Evolutionary conservation across 2,797 vertebrate species (phyloP), one percentile per base, ranked within the genome.

Genomic region (Enteromius trimaculatus): DNA sequence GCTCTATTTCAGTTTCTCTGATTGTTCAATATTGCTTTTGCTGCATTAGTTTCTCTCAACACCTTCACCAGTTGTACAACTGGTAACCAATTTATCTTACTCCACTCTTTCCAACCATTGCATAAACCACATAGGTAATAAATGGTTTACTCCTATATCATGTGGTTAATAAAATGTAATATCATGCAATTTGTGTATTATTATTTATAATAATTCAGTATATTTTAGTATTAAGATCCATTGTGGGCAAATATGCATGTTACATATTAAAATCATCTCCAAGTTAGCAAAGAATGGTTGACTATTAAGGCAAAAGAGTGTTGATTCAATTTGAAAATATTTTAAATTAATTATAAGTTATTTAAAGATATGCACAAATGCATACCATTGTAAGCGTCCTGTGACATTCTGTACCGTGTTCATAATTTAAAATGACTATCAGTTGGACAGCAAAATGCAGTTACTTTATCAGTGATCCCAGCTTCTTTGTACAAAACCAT

Each of bases 371-470:
- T 74, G 26, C 17, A 11, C 17, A 72, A 72, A 31, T 31, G 16
- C 9, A 19, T 49, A 51, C 17, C 71, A 74, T 37, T 16, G 31
- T 55, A 34, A 37, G 11, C 23, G 1, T 76, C 51, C n/a, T 58
- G 34, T 58, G 34, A 76, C 31, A 76, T 76, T 76, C 21, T 76
- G 7, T 58, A 76, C 34, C 2, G 31, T 55, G 21, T 39, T 76
- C 21, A 23, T 39, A 17, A 58, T 76, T 14, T 23, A 58, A 75
- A 75, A 75, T 17, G 10, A 37, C 49, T 75, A 29, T 53, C 10
- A 5, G 17, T 55, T 75, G 6, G 31, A 37, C 19, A 23, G 51
- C 31, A n/a, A 58, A 58, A 21, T 4, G 2, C 21, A 55, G 21
- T 29, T 6, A 29, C 29, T 62, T 62, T 16, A 29, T 62, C 23